Percentiles rank a stretch among this genome's conserved stretches.
phyloP scores from a whole-genome alignment of 2,113 vertebrate species.

The Phrynocephalus versicolor region DNA sequence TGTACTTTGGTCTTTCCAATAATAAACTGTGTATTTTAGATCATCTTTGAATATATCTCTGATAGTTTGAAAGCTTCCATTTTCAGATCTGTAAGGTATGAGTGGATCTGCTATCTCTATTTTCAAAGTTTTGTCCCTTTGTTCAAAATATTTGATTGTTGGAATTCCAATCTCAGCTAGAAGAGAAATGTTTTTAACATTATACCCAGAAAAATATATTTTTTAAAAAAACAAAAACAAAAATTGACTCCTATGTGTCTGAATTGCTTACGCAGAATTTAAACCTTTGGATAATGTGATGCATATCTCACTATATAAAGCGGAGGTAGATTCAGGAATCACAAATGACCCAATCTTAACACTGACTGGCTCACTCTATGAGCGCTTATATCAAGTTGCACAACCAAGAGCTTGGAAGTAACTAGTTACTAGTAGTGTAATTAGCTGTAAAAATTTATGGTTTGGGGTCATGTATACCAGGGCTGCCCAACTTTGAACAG shows the following conservation, averaged over 20 bases:
- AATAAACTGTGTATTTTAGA: slow-evolving; percentile 83
- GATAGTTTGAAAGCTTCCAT: slow-evolving; percentile 73
- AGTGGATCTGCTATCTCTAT: slow-evolving; percentile 76
- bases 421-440: no score
- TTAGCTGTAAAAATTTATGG: no score
- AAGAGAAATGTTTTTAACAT: slow-evolving; percentile 52
- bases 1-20: slow-evolving; percentile 83
- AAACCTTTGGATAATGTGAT: background rate
- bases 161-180: slow-evolving; percentile 84
- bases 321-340: background rate
- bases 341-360: no score
- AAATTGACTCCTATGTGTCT: background rate
- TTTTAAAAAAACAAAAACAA: no score
- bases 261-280: background rate
- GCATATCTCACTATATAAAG: background rate
- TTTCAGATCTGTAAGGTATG: slow-evolving; percentile 70
- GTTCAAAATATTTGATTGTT: slow-evolving; percentile 69
- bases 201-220: slow-evolving; percentile 2
- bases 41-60: slow-evolving; percentile 82
- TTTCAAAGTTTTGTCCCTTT: slow-evolving; percentile 65
- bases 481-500: no score
- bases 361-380: background rate
- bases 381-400: background rate
- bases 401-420: no score
- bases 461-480: no score